phyloP scores from a whole-genome alignment of 2,888 invertebrate genomes.

The Eristalinus sepulchralis region DNA sequence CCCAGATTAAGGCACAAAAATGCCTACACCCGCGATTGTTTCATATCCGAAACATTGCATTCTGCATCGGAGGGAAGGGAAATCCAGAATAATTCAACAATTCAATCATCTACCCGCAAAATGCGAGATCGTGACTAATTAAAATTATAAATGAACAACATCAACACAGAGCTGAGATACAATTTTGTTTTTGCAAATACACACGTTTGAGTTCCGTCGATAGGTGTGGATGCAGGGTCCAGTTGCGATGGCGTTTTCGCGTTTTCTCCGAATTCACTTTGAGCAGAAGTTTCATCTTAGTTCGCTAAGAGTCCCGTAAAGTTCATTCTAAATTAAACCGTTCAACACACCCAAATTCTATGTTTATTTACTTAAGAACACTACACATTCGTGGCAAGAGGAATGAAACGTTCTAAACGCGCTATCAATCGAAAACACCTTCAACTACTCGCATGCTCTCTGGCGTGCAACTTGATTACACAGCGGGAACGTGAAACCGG shows the following conservation, averaged over 20 bases:
- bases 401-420: slow-evolving; percentile 8
- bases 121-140: background rate
- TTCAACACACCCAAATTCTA: background rate
- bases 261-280: slow-evolving; percentile 80
- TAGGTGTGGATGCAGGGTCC: slow-evolving; percentile 47
- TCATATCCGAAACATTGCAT: background rate
- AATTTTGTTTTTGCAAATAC: slow-evolving; percentile 46
- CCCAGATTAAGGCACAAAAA: background rate
- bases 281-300: slow-evolving; percentile 78
- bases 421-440: slow-evolving; percentile 32
- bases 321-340: slow-evolving; percentile 1
- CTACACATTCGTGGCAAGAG: background rate
- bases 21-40: background rate
- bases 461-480: slow-evolving; percentile 22
- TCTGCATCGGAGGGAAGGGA: background rate
- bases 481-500: slow-evolving; percentile 32
- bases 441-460: slow-evolving; percentile 14
- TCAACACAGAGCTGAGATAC: background rate
- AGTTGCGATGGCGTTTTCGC: slow-evolving; percentile 74
- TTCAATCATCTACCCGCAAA: background rate
- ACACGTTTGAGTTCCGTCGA: slow-evolving; percentile 70
- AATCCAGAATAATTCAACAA: background rate
- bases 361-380: slow-evolving; percentile 33
- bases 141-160: background rate
- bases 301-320: slow-evolving; percentile 1